These are phyloP conservation scores for Apodemia zela DNA, from an alignment of 2,888 invertebrate genomes.

Conservation along the genomic window DNA sequence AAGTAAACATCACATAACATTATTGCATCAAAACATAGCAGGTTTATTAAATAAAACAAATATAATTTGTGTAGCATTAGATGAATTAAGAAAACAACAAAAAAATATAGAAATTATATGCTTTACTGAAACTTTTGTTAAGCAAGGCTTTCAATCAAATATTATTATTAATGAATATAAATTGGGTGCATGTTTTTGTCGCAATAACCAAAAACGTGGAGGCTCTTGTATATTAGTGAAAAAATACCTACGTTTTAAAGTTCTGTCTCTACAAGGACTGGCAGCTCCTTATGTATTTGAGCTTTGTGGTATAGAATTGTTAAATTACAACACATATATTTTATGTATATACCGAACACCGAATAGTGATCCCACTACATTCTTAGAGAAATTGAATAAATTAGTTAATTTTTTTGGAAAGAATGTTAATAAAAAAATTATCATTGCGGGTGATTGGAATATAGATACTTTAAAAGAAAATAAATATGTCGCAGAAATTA, in stretches of 20 bases:
- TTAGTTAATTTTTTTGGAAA: too few species aligned
- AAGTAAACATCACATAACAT: not conserved
- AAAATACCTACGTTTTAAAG: not conserved
- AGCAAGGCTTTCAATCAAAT: not conserved
- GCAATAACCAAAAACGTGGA: not conserved
- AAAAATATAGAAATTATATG: not conserved
- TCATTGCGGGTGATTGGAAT: too few species aligned
- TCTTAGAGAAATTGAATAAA: too few species aligned
- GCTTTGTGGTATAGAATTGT: too few species aligned
- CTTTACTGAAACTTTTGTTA: not conserved
- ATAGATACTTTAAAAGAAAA: too few species aligned
- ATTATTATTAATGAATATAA: not conserved
- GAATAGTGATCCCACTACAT: too few species aligned
- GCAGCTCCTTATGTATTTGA: too few species aligned
- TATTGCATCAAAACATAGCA: not conserved
- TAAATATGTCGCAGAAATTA: too few species aligned
- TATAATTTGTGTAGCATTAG: not conserved
- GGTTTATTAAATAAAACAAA: not conserved
- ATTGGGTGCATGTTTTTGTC: not conserved
- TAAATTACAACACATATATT: too few species aligned
- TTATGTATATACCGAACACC: too few species aligned
- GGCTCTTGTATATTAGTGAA: not conserved
- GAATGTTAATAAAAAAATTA: too few species aligned
- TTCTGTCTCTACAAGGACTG: too few species aligned
- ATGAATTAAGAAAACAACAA: not conserved